Conservation (phyloP, 2,797 vertebrate genomes). For the Nothura maculosa region DNA sequence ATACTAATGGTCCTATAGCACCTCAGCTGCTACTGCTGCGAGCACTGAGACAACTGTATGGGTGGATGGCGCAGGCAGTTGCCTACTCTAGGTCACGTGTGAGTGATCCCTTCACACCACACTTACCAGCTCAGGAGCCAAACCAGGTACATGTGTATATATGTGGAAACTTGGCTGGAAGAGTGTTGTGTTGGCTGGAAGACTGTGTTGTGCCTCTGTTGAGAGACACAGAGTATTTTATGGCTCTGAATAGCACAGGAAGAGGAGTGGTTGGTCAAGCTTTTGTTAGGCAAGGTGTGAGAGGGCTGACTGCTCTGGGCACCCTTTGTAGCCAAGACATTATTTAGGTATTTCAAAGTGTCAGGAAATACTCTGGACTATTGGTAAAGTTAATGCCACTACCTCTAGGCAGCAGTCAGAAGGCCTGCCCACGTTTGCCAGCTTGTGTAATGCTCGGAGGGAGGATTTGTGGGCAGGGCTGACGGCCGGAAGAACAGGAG, state of each 20-base stretch:
- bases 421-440: not conserved
- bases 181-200: not conserved
- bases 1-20: not conserved
- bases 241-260: not conserved
- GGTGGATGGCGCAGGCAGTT: fast-evolving
- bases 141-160: fast-evolving
- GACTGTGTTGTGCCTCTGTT: not conserved
- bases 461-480: not conserved
- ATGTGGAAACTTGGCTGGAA: not conserved
- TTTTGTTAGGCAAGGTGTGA: not conserved
- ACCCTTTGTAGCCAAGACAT: not conserved
- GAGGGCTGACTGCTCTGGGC: not conserved
- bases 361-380: not conserved
- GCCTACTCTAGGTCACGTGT: fast-evolving
- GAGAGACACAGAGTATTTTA: not conserved
- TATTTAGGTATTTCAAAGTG: not conserved
- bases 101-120: fast-evolving
- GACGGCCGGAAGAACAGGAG: fast-evolving
- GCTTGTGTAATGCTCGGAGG: not conserved
- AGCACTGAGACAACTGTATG: not conserved
- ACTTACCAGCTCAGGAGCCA: not conserved
- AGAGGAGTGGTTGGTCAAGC: not conserved
- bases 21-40: not conserved
- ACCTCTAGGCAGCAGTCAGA: not conserved
- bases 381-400: not conserved